A percentile compares a stretch with the other conserved stretches of the same genome.
Conservation (phyloP, 2,797 vertebrate species). For the Sternotherus odoratus region DNA sequence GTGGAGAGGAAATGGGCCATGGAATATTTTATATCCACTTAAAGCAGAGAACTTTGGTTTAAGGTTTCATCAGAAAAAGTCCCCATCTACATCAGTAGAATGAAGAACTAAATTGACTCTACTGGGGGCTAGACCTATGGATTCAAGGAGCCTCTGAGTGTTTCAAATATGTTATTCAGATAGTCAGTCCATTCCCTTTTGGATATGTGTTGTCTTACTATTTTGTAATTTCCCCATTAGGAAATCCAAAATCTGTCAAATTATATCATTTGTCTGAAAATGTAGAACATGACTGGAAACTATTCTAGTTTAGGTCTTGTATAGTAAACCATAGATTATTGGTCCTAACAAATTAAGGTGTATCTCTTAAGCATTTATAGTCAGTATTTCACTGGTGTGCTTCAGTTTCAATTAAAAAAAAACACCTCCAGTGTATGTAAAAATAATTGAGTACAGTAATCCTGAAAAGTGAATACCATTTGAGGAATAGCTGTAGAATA, state of each 20-base stretch:
- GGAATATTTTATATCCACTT: not conserved
- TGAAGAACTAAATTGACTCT: not conserved
- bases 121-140: not conserved
- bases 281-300: not conserved
- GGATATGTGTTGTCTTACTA: not conserved
- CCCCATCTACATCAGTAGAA: not conserved
- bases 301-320: not conserved
- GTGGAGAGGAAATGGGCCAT: not conserved
- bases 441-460: not conserved
- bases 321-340: not conserved
- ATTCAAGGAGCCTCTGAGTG: not conserved
- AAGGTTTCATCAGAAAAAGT: not conserved
- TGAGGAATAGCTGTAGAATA: not conserved
- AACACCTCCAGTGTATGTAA: not conserved
- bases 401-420: not conserved
- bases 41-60: not conserved
- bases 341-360: not conserved
- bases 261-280: not conserved
- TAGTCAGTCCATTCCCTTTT: not conserved
- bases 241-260: not conserved
- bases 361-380: not conserved
- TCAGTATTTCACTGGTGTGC: not conserved
- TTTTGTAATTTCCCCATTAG: not conserved
- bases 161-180: not conserved
- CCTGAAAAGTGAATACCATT: not conserved